Conservation (phyloP, 2,888 invertebrate species). For the Eucriotettix oculatus region DNA sequence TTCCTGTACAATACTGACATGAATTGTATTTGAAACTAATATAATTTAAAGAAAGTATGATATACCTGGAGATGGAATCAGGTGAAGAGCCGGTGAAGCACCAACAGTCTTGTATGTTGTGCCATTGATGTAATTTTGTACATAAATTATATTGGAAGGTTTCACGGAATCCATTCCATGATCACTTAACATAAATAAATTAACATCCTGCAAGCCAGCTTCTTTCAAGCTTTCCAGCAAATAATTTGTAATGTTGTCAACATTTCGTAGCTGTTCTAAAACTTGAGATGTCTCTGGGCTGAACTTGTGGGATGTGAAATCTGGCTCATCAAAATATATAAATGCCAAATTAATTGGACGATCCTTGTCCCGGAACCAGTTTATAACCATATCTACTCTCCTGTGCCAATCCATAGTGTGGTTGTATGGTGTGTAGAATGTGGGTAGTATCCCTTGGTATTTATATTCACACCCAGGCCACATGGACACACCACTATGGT, state of each 20-base stretch:
- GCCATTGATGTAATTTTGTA: not conserved
- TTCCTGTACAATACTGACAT: too few species aligned
- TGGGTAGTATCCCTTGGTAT: slow-evolving; percentile 32
- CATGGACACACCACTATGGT: slow-evolving; percentile 46
- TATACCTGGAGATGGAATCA: not conserved
- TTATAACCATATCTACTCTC: slow-evolving; percentile 37
- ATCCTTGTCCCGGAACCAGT: slow-evolving; percentile 32
- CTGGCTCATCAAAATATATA: not conserved
- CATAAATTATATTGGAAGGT: not conserved
- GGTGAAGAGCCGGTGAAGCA: not conserved
- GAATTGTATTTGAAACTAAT: too few species aligned
- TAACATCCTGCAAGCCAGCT: not conserved
- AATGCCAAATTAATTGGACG: not conserved
- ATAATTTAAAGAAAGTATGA: not conserved
- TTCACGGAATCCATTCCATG: not conserved
- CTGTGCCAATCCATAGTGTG: slow-evolving; percentile 28
- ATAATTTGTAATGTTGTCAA: not conserved
- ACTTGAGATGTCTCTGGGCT: not conserved
- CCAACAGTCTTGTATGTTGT: not conserved
- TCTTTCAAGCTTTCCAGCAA: not conserved
- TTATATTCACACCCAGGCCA: slow-evolving; percentile 46
- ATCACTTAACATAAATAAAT: not conserved
- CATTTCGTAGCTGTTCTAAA: not conserved
- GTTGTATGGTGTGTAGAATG: slow-evolving; percentile 28
- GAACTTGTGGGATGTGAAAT: not conserved